Evolutionary conservation across 2,888 invertebrate genomes (phyloP), one percentile per base, ranked within the genome.

Genomic region (Crossocerus cetratus): DNA sequence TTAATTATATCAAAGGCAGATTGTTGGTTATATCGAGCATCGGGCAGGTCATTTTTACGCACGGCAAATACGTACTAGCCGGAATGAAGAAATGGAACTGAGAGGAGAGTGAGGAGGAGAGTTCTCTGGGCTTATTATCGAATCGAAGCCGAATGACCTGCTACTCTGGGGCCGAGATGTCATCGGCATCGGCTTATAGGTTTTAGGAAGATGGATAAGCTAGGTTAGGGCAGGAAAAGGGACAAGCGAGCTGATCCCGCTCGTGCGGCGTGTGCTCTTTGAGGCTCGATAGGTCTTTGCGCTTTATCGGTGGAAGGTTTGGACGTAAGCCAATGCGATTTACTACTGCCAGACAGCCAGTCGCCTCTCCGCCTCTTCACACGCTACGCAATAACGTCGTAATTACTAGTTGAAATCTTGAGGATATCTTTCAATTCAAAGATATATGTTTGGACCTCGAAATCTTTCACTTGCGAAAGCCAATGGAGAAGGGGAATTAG

Each of bases 331-430:
- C 77, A 77, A 62, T 65, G 14, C n/a, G 64, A 69, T 67, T 69
- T 65, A 65, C 69, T 65, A 65, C 69, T 49, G 49, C 55, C 66
- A 77, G 77, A 77, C 77, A 72, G 77, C 72, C 65, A 72, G 78
- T 61, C 75, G 78, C 78, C 75, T 49, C 44, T 56, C 14, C 65
- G 11, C 55, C 54, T 54, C 65, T 63, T 68, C 68, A 22, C 49
- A 43, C 57, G 22, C 65, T 56, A 32, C 69, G 69, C 65, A 61
- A 20, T 65, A 57, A 49, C n/a, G 14, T 60, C 49, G 65, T 55
- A 67, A 64, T 58, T 66, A 64, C n/a, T n/a, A n/a, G n/a, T n/a
- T n/a, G n/a, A n/a, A n/a, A n/a, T n/a, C n/a, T n/a, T n/a, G n/a
- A n/a, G n/a, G n/a, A n/a, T n/a, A n/a, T n/a, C n/a, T n/a, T n/a